These are phyloP conservation scores for Aphaenogaster floridana DNA, from an alignment of 1,140 invertebrate species.

Conservation along the genomic window DNA sequence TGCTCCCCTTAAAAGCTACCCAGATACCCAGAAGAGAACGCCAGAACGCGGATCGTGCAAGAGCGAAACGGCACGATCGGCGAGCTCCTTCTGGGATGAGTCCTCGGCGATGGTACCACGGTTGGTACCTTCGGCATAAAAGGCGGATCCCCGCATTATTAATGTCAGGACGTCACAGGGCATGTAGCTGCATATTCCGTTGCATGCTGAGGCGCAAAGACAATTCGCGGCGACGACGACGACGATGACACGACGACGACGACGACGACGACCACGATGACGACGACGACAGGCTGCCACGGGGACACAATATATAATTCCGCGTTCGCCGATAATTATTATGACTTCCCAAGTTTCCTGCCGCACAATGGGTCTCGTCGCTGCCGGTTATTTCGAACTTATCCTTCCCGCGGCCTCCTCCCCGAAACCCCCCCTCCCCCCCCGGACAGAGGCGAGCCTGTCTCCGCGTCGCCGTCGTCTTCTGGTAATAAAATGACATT, in stretches of 20 bases:
- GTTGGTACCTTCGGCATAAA: slow-evolving; percentile 69
- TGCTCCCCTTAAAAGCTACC: slow-evolving; percentile 23
- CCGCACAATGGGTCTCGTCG: slow-evolving; percentile 77
- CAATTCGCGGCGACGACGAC: slow-evolving; percentile 68
- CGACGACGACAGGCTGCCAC: slow-evolving; percentile 48
- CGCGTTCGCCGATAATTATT: slow-evolving; percentile 86
- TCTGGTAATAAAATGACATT: slow-evolving; percentile 85
- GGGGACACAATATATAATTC: slow-evolving; percentile 85
- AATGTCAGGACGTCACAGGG: slow-evolving; percentile 81
- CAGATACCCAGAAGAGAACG: not conserved
- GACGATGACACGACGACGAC: slow-evolving; percentile 19
- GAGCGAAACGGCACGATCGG: slow-evolving; percentile 32
- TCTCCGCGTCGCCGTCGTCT: slow-evolving; percentile 68
- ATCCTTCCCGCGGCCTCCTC: slow-evolving; percentile 60
- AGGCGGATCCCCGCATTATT: slow-evolving; percentile 79
- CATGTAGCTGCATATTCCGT: slow-evolving; percentile 77
- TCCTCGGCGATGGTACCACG: slow-evolving; percentile 70
- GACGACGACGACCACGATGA: slow-evolving; percentile 14
- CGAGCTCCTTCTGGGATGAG: slow-evolving; percentile 72
- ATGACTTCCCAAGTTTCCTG: slow-evolving; percentile 83
- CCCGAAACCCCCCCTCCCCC: not conserved
- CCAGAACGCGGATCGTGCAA: slow-evolving; percentile 16
- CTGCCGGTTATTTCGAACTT: slow-evolving; percentile 79
- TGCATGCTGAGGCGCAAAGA: slow-evolving; percentile 81
- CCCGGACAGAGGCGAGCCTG: slow-evolving; percentile 36